Evolutionary conservation across 2,888 invertebrate genomes (phyloP), one percentile per base, ranked within the genome.

Genomic region (Heliconius hortense): DNA sequence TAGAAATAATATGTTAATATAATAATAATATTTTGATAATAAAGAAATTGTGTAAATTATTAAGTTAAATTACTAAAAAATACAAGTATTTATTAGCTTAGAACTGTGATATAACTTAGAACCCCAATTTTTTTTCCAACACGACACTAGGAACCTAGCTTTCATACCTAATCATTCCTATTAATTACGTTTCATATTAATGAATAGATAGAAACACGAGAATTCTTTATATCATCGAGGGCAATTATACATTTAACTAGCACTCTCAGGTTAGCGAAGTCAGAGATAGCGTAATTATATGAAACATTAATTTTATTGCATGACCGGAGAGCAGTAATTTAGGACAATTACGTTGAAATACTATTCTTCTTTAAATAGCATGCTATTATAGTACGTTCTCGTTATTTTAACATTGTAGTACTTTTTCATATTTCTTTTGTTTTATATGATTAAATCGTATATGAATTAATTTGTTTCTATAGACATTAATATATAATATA

Each of bases 211-310:
- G 7, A 31, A 10, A 31, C 11, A n/a, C 2, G 31, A 13, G 31
- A 31, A 13, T 69, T 69, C 28, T 53, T 28, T 21, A 43, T 68
- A 28, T 21, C 56, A 69, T n/a, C 24, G 31, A 56, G 0, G 1
- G n/a, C 35, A 64, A 24, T 43, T 35, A 66, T 56, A 24, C 35
- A n/a, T 31, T 31, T 69, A 56, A n/a, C 53, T 68, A 53, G 53
- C 15, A 56, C n/a, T 31, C 43, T 73, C 66, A 77, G 64, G 66
- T 77, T 75, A 62, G 68, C 63, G 53, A n/a, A 26, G 60, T 43
- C 15, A 62, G 60, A 60, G 60, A 71, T 71, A 71, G 71, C 26
- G 60, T 71, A 62, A 71, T 71, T 71, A 71, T 39, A 71, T 62
- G 35, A 39, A 28, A 21, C 59, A 62, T 71, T 60, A 63, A 62